Base-by-base conservation (phyloP, 2,888 invertebrate genomes). In the Aphodius granarius region DNA sequence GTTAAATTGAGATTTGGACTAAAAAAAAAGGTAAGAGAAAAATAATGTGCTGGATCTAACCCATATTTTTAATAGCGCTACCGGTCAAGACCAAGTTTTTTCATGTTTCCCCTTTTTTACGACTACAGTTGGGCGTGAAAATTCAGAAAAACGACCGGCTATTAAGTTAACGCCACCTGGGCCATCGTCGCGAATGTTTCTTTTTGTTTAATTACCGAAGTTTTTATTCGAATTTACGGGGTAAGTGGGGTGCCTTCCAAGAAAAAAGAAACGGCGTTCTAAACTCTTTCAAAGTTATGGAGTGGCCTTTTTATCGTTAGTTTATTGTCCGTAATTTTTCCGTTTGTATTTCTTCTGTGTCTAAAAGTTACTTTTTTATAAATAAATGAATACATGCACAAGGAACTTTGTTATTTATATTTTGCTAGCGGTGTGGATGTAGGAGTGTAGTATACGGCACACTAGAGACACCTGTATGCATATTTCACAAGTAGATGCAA, bases 331-430 rank as follows among this genome's bases (percentile, higher is more conserved):
- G 43, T 43, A 43, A 43, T 43, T 43, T 43, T 43, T 43, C 43
- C 13, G 9, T 43, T 43, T 43, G 43, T 13, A n/a, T n/a, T n/a
- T n/a, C n/a, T n/a, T n/a, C n/a, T n/a, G n/a, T n/a, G n/a, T n/a
- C n/a, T n/a, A n/a, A n/a, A n/a, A n/a, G n/a, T n/a, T n/a, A n/a
- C n/a, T n/a, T n/a, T n/a, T n/a, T n/a, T n/a, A n/a, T n/a, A n/a
- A n/a, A n/a, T n/a, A n/a, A n/a, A n/a, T n/a, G n/a, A n/a, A 6
- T 43, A 43, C 4, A 13, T 43, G 13, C 43, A 43, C 13, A 3
- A 13, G 13, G 4, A 74, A 74, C 62, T 76, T 76, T 73, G 73
- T 74, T 74, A 76, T 76, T 76, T 74, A 76, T 76, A 76, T 74
- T 76, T 76, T 13, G 43, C 43, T 2, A 43, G 43, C 6, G 43